phyloP scores from a whole-genome alignment of 2,113 vertebrate genomes.

The Callipepla californica region DNA sequence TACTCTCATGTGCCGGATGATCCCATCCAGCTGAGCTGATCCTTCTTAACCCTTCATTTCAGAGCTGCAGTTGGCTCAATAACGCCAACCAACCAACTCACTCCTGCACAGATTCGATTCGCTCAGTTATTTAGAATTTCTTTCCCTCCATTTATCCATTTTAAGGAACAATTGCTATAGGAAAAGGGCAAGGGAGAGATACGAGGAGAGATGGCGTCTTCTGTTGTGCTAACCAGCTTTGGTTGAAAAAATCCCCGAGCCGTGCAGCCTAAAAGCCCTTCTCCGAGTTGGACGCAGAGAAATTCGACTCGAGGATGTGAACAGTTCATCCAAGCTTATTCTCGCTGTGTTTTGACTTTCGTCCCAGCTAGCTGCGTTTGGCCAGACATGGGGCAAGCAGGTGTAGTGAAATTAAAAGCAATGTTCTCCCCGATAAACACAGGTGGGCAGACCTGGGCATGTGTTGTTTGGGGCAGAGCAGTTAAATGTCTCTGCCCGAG shows the following conservation, averaged over 20 bases:
- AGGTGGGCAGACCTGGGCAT: background rate
- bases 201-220: background rate
- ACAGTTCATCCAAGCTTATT: background rate
- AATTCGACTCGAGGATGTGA: background rate
- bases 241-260: background rate
- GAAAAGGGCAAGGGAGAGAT: background rate
- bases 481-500: background rate
- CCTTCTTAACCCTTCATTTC: background rate
- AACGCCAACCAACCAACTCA: background rate
- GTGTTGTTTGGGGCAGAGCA: background rate
- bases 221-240: background rate
- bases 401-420: background rate
- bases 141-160: background rate
- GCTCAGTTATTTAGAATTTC: background rate
- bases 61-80: background rate
- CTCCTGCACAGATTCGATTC: background rate
- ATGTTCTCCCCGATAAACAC: background rate
- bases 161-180: background rate
- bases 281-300: background rate
- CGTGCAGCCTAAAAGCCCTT: background rate
- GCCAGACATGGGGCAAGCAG: background rate
- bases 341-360: background rate
- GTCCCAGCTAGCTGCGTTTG: background rate
- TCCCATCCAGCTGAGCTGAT: background rate
- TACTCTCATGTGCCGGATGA: background rate